Evolutionary conservation across 2,888 invertebrate genomes (phyloP).

Genomic region (Lottia scabra): DNA sequence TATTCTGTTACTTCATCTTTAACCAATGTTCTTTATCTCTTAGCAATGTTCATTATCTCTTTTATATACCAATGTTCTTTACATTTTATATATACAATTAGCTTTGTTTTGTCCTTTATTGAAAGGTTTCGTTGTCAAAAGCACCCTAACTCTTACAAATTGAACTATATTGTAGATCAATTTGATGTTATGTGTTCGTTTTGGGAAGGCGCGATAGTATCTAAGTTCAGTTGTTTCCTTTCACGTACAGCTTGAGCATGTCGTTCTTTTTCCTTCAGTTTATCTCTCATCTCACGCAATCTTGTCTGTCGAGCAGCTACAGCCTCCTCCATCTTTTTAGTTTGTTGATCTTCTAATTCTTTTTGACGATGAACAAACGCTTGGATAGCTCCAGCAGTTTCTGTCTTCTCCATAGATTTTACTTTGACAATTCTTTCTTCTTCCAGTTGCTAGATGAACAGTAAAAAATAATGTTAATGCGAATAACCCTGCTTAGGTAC

Average conservation of each 20-base stretch:
- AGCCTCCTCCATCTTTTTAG: slow-evolving; percentile 54
- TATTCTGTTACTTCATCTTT: too few species aligned
- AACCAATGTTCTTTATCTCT: too few species aligned
- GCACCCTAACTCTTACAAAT: too few species aligned
- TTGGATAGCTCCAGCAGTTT: slow-evolving; percentile 52
- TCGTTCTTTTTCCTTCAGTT: slow-evolving; percentile 49
- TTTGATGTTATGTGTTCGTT: too few species aligned
- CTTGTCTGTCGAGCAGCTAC: slow-evolving; percentile 54
- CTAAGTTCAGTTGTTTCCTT: slow-evolving; percentile 46
- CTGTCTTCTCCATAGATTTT: slow-evolving; percentile 52
- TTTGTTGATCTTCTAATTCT: slow-evolving; percentile 47
- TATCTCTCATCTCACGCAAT: slow-evolving; percentile 53
- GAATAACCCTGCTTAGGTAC: background rate
- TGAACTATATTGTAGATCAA: too few species aligned
- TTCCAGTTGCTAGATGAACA: slow-evolving; percentile 52
- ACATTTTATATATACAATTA: too few species aligned
- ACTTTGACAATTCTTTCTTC: slow-evolving; percentile 58
- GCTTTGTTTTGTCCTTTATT: too few species aligned
- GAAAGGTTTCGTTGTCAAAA: too few species aligned
- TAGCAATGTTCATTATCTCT: too few species aligned
- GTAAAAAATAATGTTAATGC: too few species aligned
- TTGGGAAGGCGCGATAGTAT: slow-evolving; percentile 6
- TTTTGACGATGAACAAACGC: slow-evolving; percentile 52
- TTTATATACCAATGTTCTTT: too few species aligned
- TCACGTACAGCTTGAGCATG: slow-evolving; percentile 56